phyloP scores from a whole-genome alignment of 2,888 invertebrate species.

The Plagodis pulveraria region DNA sequence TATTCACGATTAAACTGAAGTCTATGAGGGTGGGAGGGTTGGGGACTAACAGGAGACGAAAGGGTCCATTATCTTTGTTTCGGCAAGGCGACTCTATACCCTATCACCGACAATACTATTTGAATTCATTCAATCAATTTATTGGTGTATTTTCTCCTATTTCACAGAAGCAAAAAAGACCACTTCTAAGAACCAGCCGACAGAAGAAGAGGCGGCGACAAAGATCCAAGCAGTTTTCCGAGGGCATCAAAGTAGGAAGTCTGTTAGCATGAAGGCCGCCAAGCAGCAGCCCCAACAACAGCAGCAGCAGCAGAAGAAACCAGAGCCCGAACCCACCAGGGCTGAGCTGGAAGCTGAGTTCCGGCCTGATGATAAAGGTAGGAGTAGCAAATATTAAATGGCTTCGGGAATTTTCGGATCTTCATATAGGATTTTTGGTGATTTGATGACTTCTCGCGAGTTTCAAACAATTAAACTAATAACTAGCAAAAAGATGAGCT shows the following conservation, averaged over 20 bases:
- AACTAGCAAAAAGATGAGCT: too few relatives aligned
- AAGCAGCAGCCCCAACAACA: conserved; percentile 40
- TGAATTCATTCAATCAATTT: too few relatives aligned
- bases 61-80: too few relatives aligned
- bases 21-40: too few relatives aligned
- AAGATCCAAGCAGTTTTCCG: conserved; percentile 96
- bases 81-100: too few relatives aligned
- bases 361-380: conserved; percentile 92
- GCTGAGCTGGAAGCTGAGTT: conserved; percentile 92
- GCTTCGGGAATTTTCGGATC: too few relatives aligned
- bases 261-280: conserved; percentile 90
- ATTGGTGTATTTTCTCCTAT: not conserved
- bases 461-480: too few relatives aligned
- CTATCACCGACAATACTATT: too few relatives aligned
- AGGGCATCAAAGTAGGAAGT: conserved; percentile 91
- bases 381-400: conserved; percentile 34
- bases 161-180: conserved; percentile 53
- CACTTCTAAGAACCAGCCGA: conserved; percentile 46
- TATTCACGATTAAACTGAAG: too few relatives aligned
- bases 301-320: conserved; percentile 38
- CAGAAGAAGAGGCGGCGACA: conserved; percentile 89
- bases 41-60: too few relatives aligned
- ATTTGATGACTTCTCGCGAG: too few relatives aligned
- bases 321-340: conserved; percentile 85
- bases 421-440: too few relatives aligned